Base-by-base conservation (phyloP, 1,140 invertebrate species). In the Paracyclopina nana region DNA sequence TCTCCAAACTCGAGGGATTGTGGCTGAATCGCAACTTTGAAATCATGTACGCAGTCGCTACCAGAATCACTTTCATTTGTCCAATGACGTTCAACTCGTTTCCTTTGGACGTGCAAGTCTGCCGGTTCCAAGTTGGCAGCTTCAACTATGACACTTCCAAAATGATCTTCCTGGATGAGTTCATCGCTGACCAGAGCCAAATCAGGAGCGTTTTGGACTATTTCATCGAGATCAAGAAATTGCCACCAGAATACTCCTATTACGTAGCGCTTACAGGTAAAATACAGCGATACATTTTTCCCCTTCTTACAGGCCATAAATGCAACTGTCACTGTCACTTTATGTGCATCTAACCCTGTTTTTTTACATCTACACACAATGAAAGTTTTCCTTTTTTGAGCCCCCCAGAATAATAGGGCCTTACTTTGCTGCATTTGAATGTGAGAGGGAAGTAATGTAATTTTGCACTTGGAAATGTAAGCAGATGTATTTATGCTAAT, bases 91-190 rank as follows among this genome's bases (percentile, higher is more conserved):
- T 50, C 28, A 50, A 50, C 34, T 42, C 30, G 20, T 50, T 50
- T 40, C 48, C 48, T 20, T 14, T 50, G 29, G 48, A 50, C 30
- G 34, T 50, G 11, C 48, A 50, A 41, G 34, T 50, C 20, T 50
- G 48, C 48, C 31, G 34, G 8, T 50, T 50, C 30, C 48, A 50
- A 41, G 48, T 50, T 25, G 48, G 48, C 16, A 42, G 30, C 34
- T 50, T 50, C 34, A 50, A 50, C 14, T 50, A 50, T 14, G 48
- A 50, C 34, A 40, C 22, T 20, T 20, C 48, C n/a, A 50, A 50
- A 41, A 50, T 50, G 48, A 30, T 50, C 34, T 50, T 50, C 16
- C 14, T 43, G n/a, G 48, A 50, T 40, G 48, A 50, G 48, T 50
- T 50, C 29, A 50, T 50, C n/a, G 48, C 48, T n/a, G 48, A 50